Evolutionary conservation across 2,888 invertebrate species (phyloP).

Genomic region (Cantharis lateralis): DNA sequence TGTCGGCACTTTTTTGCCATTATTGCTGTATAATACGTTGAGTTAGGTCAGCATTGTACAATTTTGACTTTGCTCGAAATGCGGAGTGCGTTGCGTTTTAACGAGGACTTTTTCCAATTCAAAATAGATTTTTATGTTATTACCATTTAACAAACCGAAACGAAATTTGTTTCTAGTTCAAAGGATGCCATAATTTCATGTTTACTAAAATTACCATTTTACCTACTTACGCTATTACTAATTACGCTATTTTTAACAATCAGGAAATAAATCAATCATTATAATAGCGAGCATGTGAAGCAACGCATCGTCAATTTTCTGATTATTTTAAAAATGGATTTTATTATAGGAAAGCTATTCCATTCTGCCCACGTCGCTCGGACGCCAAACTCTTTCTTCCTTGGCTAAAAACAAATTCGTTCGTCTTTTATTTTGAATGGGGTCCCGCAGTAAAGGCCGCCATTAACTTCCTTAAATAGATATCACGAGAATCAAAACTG

Average conservation of each 20-base stretch:
- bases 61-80: not conserved
- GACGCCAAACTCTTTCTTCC: not conserved
- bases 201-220: not conserved
- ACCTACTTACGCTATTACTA: not conserved
- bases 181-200: not conserved
- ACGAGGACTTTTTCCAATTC: not conserved
- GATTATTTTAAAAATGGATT: not conserved
- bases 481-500: not conserved
- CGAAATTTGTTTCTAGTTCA: not conserved
- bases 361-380: not conserved
- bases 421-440: not conserved
- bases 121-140: not conserved
- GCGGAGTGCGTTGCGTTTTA: too few species aligned
- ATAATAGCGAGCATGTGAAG: not conserved
- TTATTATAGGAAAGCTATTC: not conserved
- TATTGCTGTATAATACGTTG: conserved; percentile 6
- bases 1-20: conserved; percentile 9
- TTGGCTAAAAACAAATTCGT: not conserved
- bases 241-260: not conserved
- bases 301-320: not conserved
- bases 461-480: not conserved
- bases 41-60: conserved; percentile 3
- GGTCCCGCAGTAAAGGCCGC: not conserved
- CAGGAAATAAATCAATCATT: not conserved
- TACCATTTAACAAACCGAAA: not conserved